phyloP scores from a whole-genome alignment of 1,140 invertebrate genomes.

The Geopemphigus sp. region DNA sequence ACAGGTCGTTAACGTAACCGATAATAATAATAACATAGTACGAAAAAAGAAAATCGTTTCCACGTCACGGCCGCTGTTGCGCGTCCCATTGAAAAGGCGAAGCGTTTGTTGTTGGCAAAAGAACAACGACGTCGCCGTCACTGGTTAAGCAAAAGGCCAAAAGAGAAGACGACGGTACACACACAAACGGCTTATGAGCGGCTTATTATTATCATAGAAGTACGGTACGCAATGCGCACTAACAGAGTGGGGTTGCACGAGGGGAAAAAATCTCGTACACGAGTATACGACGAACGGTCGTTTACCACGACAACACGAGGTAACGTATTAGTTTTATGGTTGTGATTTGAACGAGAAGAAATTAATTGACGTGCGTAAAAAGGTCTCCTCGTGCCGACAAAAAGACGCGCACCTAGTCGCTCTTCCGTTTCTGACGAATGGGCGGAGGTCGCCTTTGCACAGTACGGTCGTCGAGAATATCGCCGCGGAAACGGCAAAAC shows the following conservation, averaged over 20 bases:
- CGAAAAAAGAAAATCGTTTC: no score
- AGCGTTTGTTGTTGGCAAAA: no score
- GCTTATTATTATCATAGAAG: not conserved
- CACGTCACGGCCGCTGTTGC: no score
- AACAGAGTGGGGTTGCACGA: no score
- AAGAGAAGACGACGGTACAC: no score
- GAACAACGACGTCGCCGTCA: no score
- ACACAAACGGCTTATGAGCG: not conserved
- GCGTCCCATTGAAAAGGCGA: no score
- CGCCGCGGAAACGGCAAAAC: slow-evolving; percentile 6
- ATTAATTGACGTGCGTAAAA: slow-evolving; percentile 45
- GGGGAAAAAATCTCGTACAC: no score
- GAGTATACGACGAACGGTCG: not conserved
- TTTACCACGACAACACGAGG: not conserved
- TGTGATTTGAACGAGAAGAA: slow-evolving; percentile 48
- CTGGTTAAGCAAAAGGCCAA: no score
- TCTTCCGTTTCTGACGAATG: not conserved
- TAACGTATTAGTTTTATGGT: slow-evolving; percentile 43
- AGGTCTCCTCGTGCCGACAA: not conserved
- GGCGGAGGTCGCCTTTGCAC: not conserved
- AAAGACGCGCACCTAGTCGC: slow-evolving; percentile 30
- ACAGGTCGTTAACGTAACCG: no score
- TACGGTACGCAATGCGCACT: no score
- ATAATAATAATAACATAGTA: no score
- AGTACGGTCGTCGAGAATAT: slow-evolving; percentile 9